Base-by-base conservation (phyloP, 2,888 invertebrate species). In the Poecilobothrus nobilitatus region DNA sequence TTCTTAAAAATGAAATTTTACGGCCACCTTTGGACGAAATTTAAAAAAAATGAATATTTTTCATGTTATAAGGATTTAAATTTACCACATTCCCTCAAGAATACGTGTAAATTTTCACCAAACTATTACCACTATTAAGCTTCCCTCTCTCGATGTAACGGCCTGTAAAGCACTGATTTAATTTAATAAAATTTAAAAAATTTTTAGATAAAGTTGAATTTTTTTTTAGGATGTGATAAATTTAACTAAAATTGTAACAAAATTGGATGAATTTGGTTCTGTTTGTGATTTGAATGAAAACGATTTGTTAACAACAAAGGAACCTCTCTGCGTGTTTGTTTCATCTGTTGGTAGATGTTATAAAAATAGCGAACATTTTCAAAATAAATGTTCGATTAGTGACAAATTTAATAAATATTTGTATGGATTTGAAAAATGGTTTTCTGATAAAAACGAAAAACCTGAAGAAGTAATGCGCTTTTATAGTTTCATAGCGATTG, bases 401-500 rank as follows among this genome's bases (percentile, higher is more conserved):
- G 79, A 79, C 64, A 77, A 78, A 53, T 75, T 82, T 21, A 80
- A 80, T 68, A 72, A 75, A 2, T 81, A 79, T 69, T 72, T 81
- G 12, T 71, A 71, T 0, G 76, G 77, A 68, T 82, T 82, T 68
- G 82, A 81, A 15, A 77, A 78, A 66, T 82, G 81, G 81, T 70
- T 79, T 7, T 72, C 73, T 4, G 66, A 74, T 1, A 75, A 75
- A 69, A 73, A 72, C 20, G 77, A 77, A 34, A 78, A 78, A 8
- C 73, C 77, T 0, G 81, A 81, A 66, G 67, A 78, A 20, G 70
- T 74, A 0, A 73, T 78, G 69, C 78, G 81, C 10, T 80, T 80
- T 70, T 81, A 77, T 68, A 81, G 80, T 66, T 80, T 81, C 61
- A 72, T 82, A 66, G 81, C 81, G 1, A 78, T 81, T 69, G 80